Percentiles rank a stretch among this genome's conserved stretches.
phyloP scores from a whole-genome alignment of 2,888 invertebrate genomes.

The Sphaerophoria rueppellii region DNA sequence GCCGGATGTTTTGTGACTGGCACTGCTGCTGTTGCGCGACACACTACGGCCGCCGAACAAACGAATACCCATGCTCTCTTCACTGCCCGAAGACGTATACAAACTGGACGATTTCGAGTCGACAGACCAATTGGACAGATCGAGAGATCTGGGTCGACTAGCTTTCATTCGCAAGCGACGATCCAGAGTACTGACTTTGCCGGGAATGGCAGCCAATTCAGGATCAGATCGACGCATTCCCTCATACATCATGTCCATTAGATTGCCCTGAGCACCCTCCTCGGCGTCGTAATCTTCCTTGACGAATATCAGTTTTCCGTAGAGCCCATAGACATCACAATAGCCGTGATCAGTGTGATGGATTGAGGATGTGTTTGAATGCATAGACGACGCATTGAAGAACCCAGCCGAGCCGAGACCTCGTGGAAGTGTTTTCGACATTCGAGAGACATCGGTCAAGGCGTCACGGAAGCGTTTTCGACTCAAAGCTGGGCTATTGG shows the following conservation, averaged over 20 bases:
- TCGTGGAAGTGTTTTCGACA: conserved; percentile 91
- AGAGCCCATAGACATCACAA: conserved; percentile 94
- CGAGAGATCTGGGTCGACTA: conserved; percentile 90
- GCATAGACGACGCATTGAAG: conserved; percentile 80
- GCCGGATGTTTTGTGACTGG: conserved; percentile 85
- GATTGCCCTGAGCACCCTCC: conserved; percentile 86
- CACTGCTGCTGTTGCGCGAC: conserved; percentile 89
- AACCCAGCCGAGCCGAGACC: conserved; percentile 83
- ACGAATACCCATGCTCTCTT: conserved; percentile 89
- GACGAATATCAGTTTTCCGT: conserved; percentile 94
- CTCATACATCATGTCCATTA: conserved; percentile 86
- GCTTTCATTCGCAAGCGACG: conserved; percentile 91
- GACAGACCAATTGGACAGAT: conserved; percentile 94
- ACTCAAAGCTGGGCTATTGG: conserved; percentile 86
- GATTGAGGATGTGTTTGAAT: conserved; percentile 84
- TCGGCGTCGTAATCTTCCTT: conserved; percentile 88
- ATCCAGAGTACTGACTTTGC: conserved; percentile 91
- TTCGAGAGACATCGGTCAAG: conserved; percentile 85
- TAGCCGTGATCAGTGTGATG: conserved; percentile 86
- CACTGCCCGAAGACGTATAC: conserved; percentile 93
- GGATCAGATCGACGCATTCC: conserved; percentile 91
- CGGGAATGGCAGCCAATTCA: conserved; percentile 91
- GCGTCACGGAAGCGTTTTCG: conserved; percentile 83
- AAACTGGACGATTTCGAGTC: conserved; percentile 91
- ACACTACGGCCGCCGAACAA: conserved; percentile 85